Evolutionary conservation across 2,888 invertebrate genomes (phyloP).

Genomic region (Tetranychus piercei): DNA sequence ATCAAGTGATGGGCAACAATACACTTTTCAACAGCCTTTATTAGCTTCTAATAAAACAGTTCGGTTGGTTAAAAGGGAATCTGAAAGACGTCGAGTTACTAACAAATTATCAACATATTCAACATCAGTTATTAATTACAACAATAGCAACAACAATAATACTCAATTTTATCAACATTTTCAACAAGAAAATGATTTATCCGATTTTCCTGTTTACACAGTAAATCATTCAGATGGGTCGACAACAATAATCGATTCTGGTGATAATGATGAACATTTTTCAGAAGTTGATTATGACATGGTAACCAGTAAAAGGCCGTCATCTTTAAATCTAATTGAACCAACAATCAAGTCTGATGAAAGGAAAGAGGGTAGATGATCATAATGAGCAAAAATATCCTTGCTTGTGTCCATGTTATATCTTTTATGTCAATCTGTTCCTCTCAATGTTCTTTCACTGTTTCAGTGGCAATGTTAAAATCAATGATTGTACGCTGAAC

Average conservation of each 20-base stretch:
- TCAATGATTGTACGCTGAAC: not conserved
- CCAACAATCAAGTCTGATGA: not conserved
- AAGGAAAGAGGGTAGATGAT: not conserved
- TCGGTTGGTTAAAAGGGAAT: conserved; percentile 74
- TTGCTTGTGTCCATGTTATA: not conserved
- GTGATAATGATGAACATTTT: not conserved
- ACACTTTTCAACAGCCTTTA: not conserved
- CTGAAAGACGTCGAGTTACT: conserved; percentile 48
- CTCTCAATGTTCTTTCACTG: not conserved
- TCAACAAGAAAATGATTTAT: not conserved
- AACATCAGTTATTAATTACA: not conserved
- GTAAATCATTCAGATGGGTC: not conserved
- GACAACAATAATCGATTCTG: not conserved
- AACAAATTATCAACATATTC: not conserved
- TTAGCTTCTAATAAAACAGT: conserved; percentile 48
- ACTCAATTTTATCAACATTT: not conserved
- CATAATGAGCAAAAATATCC: not conserved
- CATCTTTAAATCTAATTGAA: not conserved
- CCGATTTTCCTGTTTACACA: not conserved
- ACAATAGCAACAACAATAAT: not conserved
- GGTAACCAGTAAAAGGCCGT: not conserved
- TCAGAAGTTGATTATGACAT: not conserved
- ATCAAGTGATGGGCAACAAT: not conserved
- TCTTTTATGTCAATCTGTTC: not conserved
- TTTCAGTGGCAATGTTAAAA: not conserved